Percentiles rank a stretch among this genome's conserved stretches.
phyloP scores from a whole-genome alignment of 2,888 invertebrate genomes.

The Pristionchus japonicus region DNA sequence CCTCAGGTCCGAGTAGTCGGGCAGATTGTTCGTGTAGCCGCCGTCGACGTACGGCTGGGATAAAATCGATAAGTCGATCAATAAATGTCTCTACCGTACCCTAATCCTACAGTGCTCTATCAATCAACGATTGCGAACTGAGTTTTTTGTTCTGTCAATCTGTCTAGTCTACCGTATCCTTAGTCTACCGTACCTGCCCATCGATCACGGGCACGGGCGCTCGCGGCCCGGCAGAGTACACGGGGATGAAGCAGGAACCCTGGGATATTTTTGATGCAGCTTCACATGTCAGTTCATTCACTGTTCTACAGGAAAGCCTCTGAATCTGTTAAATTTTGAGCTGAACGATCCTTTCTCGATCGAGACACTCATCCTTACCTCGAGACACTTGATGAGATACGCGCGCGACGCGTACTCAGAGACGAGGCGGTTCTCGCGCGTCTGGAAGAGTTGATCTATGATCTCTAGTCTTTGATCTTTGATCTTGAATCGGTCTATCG shows the following conservation, averaged over 20 bases:
- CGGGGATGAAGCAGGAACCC: slow-evolving; percentile 88
- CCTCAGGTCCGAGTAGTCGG: slow-evolving; percentile 87
- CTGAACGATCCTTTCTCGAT: too few species aligned
- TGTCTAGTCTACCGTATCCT: not conserved
- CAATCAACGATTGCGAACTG: too few species aligned
- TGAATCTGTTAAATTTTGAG: too few species aligned
- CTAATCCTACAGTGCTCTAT: too few species aligned
- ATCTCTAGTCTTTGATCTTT: not conserved
- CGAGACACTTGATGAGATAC: slow-evolving; percentile 73
- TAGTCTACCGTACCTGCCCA: slow-evolving; percentile 69
- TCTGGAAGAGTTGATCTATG: too few species aligned
- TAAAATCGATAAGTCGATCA: too few species aligned
- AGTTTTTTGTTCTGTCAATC: too few species aligned
- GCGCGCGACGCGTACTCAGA: slow-evolving; percentile 59
- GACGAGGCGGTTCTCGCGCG: slow-evolving; percentile 63
- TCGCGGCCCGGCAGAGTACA: slow-evolving; percentile 87
- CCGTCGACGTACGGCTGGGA: slow-evolving; percentile 88
- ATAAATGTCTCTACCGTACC: too few species aligned
- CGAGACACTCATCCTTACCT: too few species aligned
- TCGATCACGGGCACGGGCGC: slow-evolving; percentile 84
- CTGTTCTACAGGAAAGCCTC: too few species aligned
- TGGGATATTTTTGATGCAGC: too few species aligned
- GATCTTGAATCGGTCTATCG: not conserved
- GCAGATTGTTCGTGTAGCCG: slow-evolving; percentile 93
- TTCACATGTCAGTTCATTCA: too few species aligned